phyloP scores from a whole-genome alignment of 2,888 invertebrate species.

The Mythimna vitellina region DNA sequence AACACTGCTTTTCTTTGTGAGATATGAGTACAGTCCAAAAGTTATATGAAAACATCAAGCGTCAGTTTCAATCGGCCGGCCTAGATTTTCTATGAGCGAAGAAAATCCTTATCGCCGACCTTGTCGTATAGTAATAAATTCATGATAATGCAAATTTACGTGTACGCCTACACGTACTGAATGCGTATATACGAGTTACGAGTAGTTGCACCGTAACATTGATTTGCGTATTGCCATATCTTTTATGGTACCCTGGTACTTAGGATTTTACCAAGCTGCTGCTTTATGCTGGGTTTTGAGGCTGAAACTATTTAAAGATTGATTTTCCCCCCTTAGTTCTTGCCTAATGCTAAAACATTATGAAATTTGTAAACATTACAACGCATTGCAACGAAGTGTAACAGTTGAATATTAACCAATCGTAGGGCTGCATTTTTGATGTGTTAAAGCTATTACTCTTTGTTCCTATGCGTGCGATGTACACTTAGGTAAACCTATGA shows the following conservation, averaged over 20 bases:
- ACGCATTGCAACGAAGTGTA: background rate
- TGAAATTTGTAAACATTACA: constrained; percentile 31
- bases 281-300: constrained; percentile 2
- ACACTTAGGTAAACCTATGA: background rate
- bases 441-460: background rate
- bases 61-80: constrained; percentile 49
- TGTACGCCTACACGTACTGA: constrained; percentile 36
- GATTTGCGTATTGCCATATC: constrained; percentile 45
- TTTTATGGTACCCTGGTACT: constrained; percentile 33
- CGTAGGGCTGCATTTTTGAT: background rate
- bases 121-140: constrained; percentile 61
- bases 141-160: constrained; percentile 58
- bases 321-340: constrained; percentile 12
- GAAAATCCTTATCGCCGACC: constrained; percentile 60
- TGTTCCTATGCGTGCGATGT: constrained; percentile 7
- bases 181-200: constrained; percentile 38
- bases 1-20: background rate
- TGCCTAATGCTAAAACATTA: constrained; percentile 2
- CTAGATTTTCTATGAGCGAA: constrained; percentile 60
- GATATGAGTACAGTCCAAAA: background rate
- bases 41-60: constrained; percentile 33
- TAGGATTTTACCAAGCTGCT: background rate
- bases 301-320: background rate
- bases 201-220: constrained; percentile 49
- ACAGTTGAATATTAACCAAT: constrained; percentile 2